Percentiles rank a stretch among this genome's conserved stretches.
phyloP scores from a whole-genome alignment of 1,140 invertebrate species.

The Pantala flavescens region DNA sequence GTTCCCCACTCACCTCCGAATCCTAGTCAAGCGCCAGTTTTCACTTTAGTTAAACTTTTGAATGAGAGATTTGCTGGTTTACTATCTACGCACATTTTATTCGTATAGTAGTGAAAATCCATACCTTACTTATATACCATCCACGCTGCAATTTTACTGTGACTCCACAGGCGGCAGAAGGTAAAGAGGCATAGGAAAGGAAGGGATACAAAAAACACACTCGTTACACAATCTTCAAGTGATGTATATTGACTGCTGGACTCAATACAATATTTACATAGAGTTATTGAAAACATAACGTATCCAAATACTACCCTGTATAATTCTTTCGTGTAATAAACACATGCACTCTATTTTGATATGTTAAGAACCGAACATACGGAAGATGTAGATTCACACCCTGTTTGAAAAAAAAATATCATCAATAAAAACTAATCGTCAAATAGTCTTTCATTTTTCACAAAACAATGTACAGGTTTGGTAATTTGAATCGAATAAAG shows the following conservation, averaged over 20 bases:
- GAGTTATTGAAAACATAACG: neutral
- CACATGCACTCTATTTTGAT: neutral
- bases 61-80: no score
- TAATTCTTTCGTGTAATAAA: neutral
- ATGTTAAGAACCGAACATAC: slow-evolving; percentile 4
- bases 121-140: no score
- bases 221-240: neutral
- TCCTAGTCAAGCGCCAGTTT: no score
- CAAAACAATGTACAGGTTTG: neutral
- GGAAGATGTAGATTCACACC: neutral
- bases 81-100: no score
- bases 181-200: neutral
- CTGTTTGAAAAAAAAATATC: neutral
- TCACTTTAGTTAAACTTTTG: no score
- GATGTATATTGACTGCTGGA: neutral
- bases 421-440: neutral
- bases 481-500: neutral
- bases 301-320: slow-evolving; percentile 9
- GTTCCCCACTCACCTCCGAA: no score
- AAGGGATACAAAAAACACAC: neutral
- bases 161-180: no score
- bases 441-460: neutral
- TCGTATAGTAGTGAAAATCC: no score
- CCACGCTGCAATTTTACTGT: no score
- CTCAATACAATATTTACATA: slow-evolving; percentile 4